Evolutionary conservation across 2,888 invertebrate genomes (phyloP), one percentile per base, ranked within the genome.

Genomic region (Cosmia trapezina): DNA sequence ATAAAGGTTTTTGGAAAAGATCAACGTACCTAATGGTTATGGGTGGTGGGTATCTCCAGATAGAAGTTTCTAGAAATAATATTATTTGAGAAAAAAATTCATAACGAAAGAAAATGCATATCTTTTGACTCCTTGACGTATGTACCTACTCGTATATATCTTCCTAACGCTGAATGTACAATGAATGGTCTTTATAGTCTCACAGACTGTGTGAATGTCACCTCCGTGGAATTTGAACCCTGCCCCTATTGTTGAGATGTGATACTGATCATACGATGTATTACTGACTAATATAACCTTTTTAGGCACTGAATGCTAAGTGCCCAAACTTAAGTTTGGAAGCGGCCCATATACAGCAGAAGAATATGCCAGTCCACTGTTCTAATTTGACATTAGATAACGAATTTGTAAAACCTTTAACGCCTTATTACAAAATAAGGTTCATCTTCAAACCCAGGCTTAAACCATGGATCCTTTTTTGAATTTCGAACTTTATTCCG

Each of bases 171-270:
- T 51, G n/a, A 17, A 51, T 17, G 33, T 54, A 62, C 62, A 80
- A 66, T 63, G 65, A 80, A 73, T 77, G 57, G 37, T 73, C 66
- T 78, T 72, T 81, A 56, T 3, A 67, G 51, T 28, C n/a, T 9
- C 17, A 6, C 41, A 51, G 57, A 19, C 80, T 81, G 79, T 81
- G 80, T 82, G 83, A 81, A 81, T 81, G 83, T 78, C 80, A 82
- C 83, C 83, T 78, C 74, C 11, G 14, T 56, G 80, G 83, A 78
- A 81, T 81, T 70, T 82, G 83, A 81, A 74, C 80, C 78, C 51
- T 74, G 80, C 33, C 74, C 74, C 70, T 47, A 78, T 82, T 78
- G 67, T 82, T 54, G 56, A 60, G 61, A 64, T 68, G 63, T 78
- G 67, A 73, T 80, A 78, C 60, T 6, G 45, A 80, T 81, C 64